phyloP scores from a whole-genome alignment of 2,113 vertebrate species.

The Argyrosomus japonicus region DNA sequence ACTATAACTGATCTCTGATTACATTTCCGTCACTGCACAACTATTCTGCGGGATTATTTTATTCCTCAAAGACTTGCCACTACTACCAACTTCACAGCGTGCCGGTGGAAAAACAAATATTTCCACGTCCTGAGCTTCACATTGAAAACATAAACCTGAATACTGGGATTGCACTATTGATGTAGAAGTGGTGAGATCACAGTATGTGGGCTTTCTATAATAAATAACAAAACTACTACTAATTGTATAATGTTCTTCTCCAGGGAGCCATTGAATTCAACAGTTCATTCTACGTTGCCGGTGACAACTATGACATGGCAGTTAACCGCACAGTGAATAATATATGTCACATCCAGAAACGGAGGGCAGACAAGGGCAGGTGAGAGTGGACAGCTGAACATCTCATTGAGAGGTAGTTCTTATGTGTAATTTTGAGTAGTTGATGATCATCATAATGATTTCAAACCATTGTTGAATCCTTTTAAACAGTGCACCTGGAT shows the following conservation, averaged over 20 bases:
- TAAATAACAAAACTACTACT: not conserved
- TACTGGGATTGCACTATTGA: not conserved
- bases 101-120: too few relatives aligned
- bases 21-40: not conserved
- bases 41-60: not conserved
- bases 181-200: not conserved
- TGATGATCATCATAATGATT: not conserved
- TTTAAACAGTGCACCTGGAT: constrained; percentile 79
- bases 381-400: constrained; percentile 41
- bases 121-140: not conserved
- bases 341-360: constrained; percentile 90
- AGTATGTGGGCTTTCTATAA: not conserved
- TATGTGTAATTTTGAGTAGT: not conserved
- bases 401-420: not conserved
- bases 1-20: not conserved
- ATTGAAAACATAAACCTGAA: not conserved
- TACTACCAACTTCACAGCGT: too few relatives aligned
- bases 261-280: constrained; percentile 94
- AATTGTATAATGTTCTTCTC: constrained; percentile 22
- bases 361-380: constrained; percentile 85
- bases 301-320: constrained; percentile 94
- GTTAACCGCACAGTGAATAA: constrained; percentile 95
- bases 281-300: constrained; percentile 91
- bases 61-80: too few relatives aligned
- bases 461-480: not conserved